Evolutionary conservation across 2,797 vertebrate species (phyloP).

Genomic region (Sebastes minor): DNA sequence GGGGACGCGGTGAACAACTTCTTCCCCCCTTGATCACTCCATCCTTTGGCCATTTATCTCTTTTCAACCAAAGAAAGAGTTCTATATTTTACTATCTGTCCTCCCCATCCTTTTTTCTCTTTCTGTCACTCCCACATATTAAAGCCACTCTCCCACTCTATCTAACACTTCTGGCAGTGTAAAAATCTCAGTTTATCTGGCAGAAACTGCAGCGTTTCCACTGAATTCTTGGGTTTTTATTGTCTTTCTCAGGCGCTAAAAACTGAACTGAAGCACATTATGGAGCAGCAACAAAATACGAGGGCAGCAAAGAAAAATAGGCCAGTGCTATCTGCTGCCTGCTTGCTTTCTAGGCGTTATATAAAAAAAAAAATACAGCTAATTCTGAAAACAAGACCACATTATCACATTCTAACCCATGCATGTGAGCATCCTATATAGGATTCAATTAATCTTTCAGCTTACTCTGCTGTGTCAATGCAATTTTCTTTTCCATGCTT

Average conservation of each 20-base stretch:
- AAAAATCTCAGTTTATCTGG: conserved; percentile 52
- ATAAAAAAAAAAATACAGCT: not conserved
- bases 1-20: not conserved
- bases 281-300: not conserved
- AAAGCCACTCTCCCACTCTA: conserved; percentile 32
- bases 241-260: not conserved
- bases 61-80: not conserved
- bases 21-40: conserved; percentile 6
- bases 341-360: not conserved
- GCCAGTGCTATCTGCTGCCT: not conserved
- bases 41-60: conserved; percentile 27
- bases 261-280: not conserved
- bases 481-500: conserved; percentile 38
- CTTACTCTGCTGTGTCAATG: not conserved
- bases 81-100: conserved; percentile 31
- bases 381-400: not conserved
- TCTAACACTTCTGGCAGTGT: conserved; percentile 43
- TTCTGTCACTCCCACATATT: conserved; percentile 34
- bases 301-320: conserved; percentile 11
- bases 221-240: conserved; percentile 15
- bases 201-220: conserved; percentile 32
- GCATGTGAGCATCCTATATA: not conserved
- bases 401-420: not conserved
- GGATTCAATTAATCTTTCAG: not conserved
- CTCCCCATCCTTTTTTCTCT: conserved; percentile 1